A percentile compares a stretch with the other conserved stretches of the same genome.
Conservation (phyloP, 2,113 vertebrate species). For the Protobothrops flavoviridis region DNA sequence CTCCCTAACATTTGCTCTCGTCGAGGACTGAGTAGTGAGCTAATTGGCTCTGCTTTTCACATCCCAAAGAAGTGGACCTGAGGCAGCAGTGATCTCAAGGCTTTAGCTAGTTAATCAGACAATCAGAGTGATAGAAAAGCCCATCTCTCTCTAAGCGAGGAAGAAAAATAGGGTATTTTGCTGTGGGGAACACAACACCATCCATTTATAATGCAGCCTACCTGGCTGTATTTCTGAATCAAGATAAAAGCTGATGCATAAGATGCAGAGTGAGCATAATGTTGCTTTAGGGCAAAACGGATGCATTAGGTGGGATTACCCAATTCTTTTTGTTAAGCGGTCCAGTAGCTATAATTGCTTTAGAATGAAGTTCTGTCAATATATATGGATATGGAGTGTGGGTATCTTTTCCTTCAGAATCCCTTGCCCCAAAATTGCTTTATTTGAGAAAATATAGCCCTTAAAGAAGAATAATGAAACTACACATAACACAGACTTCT, state of each 20-base stretch:
- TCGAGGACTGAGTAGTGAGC: not conserved
- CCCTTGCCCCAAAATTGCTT: not conserved
- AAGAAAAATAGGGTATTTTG: not conserved
- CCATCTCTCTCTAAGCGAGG: not conserved
- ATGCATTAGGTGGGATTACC: accelerated
- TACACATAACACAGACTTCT: not conserved
- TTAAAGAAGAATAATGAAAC: not conserved
- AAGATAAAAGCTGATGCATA: not conserved
- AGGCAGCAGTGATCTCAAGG: not conserved
- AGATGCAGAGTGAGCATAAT: accelerated
- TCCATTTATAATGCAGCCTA: slow-evolving; percentile 51
- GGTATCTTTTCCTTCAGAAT: not conserved
- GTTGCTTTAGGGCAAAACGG: not conserved
- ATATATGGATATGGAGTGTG: no score
- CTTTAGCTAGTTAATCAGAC: not conserved
- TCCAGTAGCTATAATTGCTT: not conserved
- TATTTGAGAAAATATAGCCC: not conserved
- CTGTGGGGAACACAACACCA: not conserved
- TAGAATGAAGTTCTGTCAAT: no score
- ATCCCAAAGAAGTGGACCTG: not conserved
- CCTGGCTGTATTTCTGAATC: slow-evolving; percentile 11
- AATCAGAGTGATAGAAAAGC: not conserved
- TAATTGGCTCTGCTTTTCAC: not conserved
- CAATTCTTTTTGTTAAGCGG: not conserved
- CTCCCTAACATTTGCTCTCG: not conserved